Evolutionary conservation across 2,888 invertebrate genomes (phyloP).

Genomic region (Ochropleura leucogaster): DNA sequence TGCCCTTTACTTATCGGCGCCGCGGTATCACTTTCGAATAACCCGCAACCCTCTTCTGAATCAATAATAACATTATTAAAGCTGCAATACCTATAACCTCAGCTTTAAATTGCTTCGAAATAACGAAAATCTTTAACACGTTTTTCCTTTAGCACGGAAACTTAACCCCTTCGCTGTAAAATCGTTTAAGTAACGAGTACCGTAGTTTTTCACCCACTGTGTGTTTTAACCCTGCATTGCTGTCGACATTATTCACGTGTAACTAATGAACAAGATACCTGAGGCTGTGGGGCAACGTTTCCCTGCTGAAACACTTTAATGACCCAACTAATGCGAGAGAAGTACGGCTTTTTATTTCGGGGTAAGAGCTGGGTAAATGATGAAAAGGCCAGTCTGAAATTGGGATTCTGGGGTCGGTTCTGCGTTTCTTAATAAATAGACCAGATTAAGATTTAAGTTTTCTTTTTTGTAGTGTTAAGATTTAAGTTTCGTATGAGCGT

Average conservation of each 20-base stretch:
- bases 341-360: neutral
- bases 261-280: constrained; percentile 45
- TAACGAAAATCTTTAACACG: too few species aligned
- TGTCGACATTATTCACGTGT: constrained; percentile 30
- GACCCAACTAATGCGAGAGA: neutral
- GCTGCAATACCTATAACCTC: too few species aligned
- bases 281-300: constrained; percentile 30
- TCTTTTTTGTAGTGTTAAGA: too few species aligned
- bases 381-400: neutral
- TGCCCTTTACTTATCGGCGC: too few species aligned
- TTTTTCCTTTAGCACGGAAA: neutral
- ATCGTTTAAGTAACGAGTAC: constrained; percentile 45
- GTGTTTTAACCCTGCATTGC: constrained; percentile 30
- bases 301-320: constrained; percentile 34
- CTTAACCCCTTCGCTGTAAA: constrained; percentile 22
- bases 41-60: too few species aligned
- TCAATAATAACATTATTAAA: too few species aligned
- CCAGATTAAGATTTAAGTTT: too few species aligned
- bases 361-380: neutral
- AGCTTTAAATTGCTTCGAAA: too few species aligned
- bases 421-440: neutral
- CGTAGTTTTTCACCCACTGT: constrained; percentile 6
- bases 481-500: too few species aligned
- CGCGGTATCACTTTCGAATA: too few species aligned
- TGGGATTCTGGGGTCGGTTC: neutral